Evolutionary conservation across 2,113 vertebrate genomes (phyloP).

Genomic region (Macroglossus sobrinus): DNA sequence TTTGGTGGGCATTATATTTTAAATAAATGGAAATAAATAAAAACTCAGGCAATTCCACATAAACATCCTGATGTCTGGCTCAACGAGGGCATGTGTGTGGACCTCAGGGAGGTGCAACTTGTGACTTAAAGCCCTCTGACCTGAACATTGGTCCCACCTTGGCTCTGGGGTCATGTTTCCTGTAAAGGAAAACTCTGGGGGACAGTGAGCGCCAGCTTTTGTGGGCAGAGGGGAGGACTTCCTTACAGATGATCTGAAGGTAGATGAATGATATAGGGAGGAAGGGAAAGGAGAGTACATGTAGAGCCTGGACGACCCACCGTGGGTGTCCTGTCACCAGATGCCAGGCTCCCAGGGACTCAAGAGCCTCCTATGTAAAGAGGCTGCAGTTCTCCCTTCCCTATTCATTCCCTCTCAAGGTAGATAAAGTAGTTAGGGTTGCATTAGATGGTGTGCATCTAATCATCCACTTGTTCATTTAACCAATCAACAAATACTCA

Average conservation of each 20-base stretch:
- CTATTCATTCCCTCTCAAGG: neutral
- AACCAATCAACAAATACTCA: neutral
- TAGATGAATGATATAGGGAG: neutral
- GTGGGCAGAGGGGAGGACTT: neutral
- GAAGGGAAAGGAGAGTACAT: neutral
- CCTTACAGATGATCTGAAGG: neutral
- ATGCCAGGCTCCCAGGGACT: neutral
- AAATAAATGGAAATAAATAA: neutral
- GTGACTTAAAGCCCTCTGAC: neutral
- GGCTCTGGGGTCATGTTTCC: neutral
- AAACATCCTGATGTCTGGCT: neutral
- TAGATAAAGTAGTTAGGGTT: neutral
- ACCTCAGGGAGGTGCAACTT: neutral
- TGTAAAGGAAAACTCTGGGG: neutral
- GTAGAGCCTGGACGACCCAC: neutral
- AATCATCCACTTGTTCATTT: neutral
- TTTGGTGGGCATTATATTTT: neutral
- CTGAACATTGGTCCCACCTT: neutral
- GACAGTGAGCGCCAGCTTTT: neutral
- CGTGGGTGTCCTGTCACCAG: neutral
- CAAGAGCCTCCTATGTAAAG: neutral
- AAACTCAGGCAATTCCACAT: neutral
- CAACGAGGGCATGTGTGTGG: rapidly evolving
- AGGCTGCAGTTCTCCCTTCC: neutral
- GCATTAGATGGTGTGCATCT: neutral